A percentile compares a stretch with the other conserved stretches of the same genome.
Conservation (phyloP, 2,113 vertebrate genomes). For the Paralichthys olivaceus region DNA sequence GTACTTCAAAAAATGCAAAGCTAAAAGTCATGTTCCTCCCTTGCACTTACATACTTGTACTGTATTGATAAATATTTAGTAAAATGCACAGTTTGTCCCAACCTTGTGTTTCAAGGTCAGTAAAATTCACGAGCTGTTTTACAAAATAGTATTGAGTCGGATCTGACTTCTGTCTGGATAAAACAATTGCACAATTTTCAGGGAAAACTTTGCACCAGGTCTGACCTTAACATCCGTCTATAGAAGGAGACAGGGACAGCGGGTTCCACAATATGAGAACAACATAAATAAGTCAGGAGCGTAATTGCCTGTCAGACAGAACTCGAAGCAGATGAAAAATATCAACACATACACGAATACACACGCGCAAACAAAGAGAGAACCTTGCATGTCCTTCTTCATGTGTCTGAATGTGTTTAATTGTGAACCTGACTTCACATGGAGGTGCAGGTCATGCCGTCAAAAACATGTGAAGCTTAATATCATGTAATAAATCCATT, state of each 20-base stretch:
- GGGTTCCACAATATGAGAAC: slow-evolving; percentile 36
- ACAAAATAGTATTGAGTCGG: neutral
- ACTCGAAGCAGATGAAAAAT: slow-evolving; percentile 18
- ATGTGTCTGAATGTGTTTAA: slow-evolving; percentile 8
- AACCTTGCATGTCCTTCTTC: neutral
- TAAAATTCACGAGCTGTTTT: neutral
- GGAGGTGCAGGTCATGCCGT: slow-evolving; percentile 10
- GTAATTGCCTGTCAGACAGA: slow-evolving; percentile 38
- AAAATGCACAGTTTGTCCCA: no score
- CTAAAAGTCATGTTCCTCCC: no score
- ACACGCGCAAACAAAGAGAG: neutral
- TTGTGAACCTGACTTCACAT: neutral
- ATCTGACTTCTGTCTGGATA: neutral
- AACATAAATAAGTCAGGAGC: slow-evolving; percentile 61
- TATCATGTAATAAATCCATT: slow-evolving; percentile 65
- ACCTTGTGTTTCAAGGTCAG: no score
- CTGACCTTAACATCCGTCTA: slow-evolving; percentile 25
- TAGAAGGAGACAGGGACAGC: slow-evolving; percentile 13
- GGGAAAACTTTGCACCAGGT: neutral
- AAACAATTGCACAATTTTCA: neutral
- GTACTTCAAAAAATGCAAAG: no score
- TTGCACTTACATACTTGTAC: no score
- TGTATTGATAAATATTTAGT: no score
- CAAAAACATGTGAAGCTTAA: slow-evolving; percentile 31
- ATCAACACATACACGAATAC: neutral